These are phyloP conservation scores for Drosophila rellima DNA, from an alignment of 2,888 invertebrate genomes.

Conservation along the genomic window DNA sequence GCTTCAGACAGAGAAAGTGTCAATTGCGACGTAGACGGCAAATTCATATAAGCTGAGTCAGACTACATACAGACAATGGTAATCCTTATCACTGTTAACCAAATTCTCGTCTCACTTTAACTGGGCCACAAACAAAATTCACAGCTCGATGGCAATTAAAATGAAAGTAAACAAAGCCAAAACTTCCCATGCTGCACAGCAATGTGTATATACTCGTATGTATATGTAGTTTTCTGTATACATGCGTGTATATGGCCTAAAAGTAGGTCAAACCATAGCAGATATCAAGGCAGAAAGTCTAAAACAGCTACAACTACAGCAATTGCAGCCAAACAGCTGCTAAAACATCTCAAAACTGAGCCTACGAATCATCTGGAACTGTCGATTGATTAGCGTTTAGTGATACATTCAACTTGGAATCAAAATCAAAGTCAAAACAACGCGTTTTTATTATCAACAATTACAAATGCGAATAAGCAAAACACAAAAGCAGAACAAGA, in stretches of 20 bases:
- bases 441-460: slow-evolving; percentile 4
- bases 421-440: slow-evolving; percentile 25
- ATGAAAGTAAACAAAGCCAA: slow-evolving; percentile 56
- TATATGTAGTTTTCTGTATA: not conserved
- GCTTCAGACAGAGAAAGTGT: slow-evolving; percentile 33
- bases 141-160: slow-evolving; percentile 37
- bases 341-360: not conserved
- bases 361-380: slow-evolving; percentile 5
- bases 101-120: slow-evolving; percentile 24
- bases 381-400: slow-evolving; percentile 12
- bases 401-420: slow-evolving; percentile 4
- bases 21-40: slow-evolving; percentile 42
- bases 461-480: slow-evolving; percentile 28
- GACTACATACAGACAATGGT: slow-evolving; percentile 3
- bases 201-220: slow-evolving; percentile 3
- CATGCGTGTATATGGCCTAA: slow-evolving; percentile 23
- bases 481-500: slow-evolving; percentile 1
- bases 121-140: slow-evolving; percentile 49
- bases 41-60: slow-evolving; percentile 38
- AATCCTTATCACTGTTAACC: slow-evolving; percentile 39
- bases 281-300: slow-evolving; percentile 23
- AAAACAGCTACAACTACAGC: slow-evolving; percentile 3
- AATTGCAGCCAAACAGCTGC: slow-evolving; percentile 15
- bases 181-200: slow-evolving; percentile 43
- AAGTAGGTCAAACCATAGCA: slow-evolving; percentile 50